Base-by-base conservation (phyloP, 2,113 vertebrate species). In the Addax nasomaculatus region DNA sequence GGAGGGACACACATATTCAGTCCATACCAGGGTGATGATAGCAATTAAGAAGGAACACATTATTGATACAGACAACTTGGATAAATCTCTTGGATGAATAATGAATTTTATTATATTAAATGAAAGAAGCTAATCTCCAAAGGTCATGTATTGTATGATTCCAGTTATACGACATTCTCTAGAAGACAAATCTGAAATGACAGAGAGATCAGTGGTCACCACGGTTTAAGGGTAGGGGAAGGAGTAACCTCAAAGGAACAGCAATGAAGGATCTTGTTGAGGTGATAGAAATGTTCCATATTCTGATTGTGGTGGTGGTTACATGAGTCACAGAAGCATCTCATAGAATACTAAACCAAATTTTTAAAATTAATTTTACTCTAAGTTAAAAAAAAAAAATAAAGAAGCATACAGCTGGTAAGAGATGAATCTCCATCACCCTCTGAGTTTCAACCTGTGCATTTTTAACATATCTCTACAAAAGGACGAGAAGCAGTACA, bases 401-500 rank as follows among this genome's bases (percentile, higher is more conserved):
- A 88, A n/a, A 47, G 16, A 78, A 53, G 13, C 9, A 12, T 8
- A 30, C 3, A 64, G 23, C 16, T 36, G 30, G 13, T 60, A 45
- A 29, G 29, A 84, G 60, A 84, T 16, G 19, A 85, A 27, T 43
- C 25, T 29, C 25, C 57, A 51, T 39, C 49, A 7, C 45, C 25
- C 39, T n/a, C 4, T 27, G 51, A 29, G 49, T 39, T 85, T 80
- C n/a, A 21, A 47, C 8, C 33, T 51, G 16, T n/a, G 7, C 21
- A 6, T 33, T 33, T 45, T 73, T 53, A 60, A 43, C 27, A 1
- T 39, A 12, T 62, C 12, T 55, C 47, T 64, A 3, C 5, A 36
- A 3, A 19, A 88, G 43, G 10, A 36, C 0, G 0, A 70, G 0
- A 70, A 23, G 23, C 9, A 14, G 1, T 7, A 10, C 1, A 36